phyloP scores from a whole-genome alignment of 2,888 invertebrate genomes.

The Icerya purchasi region DNA sequence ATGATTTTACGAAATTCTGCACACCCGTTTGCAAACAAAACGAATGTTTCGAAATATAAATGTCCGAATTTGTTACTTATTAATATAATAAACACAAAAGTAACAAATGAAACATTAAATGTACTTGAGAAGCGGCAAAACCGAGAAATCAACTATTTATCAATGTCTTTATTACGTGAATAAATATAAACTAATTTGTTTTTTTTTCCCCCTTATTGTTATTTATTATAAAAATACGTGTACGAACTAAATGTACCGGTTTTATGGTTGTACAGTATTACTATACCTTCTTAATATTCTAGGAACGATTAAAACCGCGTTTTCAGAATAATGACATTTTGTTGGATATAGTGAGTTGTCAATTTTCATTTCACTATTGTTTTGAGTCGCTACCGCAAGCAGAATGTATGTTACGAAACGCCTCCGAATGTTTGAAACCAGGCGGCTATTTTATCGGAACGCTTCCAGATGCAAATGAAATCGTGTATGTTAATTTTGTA shows the following conservation, averaged over 20 bases:
- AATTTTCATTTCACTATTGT: conserved; percentile 95
- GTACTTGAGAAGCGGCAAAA: too few species aligned
- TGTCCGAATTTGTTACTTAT: too few species aligned
- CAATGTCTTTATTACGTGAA: too few species aligned
- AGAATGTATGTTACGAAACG: conserved; percentile 77
- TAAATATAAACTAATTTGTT: too few species aligned
- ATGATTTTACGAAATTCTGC: too few species aligned
- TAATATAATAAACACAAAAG: too few species aligned
- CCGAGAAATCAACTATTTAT: too few species aligned
- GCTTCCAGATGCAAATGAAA: conserved; percentile 79
- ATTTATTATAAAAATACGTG: too few species aligned
- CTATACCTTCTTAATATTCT: conserved; percentile 16
- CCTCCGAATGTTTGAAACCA: conserved; percentile 63
- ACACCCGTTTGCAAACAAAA: too few species aligned
- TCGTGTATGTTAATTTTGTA: conserved; percentile 61
- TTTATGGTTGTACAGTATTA: background rate
- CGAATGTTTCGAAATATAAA: too few species aligned
- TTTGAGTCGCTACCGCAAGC: conserved; percentile 78
- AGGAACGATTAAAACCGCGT: conserved; percentile 43
- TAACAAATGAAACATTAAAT: too few species aligned
- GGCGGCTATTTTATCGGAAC: conserved; percentile 95
- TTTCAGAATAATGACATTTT: conserved; percentile 54
- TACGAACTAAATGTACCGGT: background rate
- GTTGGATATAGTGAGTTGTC: conserved; percentile 83
- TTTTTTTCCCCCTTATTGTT: too few species aligned